Percentiles rank a stretch among this genome's conserved stretches.
Conservation (phyloP, 2,113 vertebrate genomes). For the Centropus bengalensis region DNA sequence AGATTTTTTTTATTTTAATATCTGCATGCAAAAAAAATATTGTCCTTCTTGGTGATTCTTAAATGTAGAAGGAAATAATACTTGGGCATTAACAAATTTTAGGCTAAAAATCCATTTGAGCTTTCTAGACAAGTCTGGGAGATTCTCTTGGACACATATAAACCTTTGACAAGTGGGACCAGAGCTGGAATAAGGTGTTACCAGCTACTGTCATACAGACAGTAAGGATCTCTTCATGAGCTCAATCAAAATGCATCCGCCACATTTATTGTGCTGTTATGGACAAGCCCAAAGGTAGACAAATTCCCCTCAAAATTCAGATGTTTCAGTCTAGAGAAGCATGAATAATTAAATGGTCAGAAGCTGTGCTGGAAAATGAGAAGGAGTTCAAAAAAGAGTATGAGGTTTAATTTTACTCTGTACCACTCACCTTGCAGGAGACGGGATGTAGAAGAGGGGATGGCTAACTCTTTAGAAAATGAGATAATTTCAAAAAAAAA, state of each 20-base stretch:
- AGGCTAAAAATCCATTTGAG: not conserved
- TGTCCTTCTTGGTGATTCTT: not conserved
- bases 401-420: not conserved
- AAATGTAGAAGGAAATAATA: not conserved
- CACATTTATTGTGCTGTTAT: not conserved
- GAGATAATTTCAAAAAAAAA: not conserved
- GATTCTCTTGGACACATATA: not conserved
- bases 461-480: not conserved
- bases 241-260: not conserved
- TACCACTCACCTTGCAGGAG: accelerated
- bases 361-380: not conserved
- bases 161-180: not conserved
- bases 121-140: not conserved
- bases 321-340: not conserved
- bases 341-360: not conserved
- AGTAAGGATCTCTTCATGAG: not conserved
- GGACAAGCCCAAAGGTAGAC: not conserved
- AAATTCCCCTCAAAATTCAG: not conserved
- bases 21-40: not conserved
- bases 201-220: not conserved
- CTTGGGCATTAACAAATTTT: not conserved
- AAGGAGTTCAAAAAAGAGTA: not conserved
- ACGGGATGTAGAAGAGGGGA: not conserved
- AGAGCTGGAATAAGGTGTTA: not conserved
- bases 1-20: constrained; percentile 5